Percentiles rank a stretch among this genome's conserved stretches.
phyloP scores from a whole-genome alignment of 92 coral and sea anemone genomes.

The Pocillopora meandrina region DNA sequence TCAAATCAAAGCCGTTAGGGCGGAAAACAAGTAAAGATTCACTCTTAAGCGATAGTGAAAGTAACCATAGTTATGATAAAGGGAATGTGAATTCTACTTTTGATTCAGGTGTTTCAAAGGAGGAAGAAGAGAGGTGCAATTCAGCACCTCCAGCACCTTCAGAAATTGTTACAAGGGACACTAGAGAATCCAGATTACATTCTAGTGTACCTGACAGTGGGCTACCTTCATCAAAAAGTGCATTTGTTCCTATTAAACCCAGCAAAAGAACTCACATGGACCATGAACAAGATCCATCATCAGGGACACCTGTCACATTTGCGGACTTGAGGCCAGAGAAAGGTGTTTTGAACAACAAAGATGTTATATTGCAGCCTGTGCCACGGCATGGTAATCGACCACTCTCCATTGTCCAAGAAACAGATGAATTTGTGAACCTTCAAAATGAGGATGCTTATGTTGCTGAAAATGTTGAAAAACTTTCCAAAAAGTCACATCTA shows the following conservation, averaged over 20 bases:
- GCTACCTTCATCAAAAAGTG: conserved; percentile 38
- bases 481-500: conserved; percentile 13
- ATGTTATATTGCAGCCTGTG: conserved; percentile 14
- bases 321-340: conserved; percentile 36
- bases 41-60: conserved; percentile 55
- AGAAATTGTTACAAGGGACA: conserved; percentile 14
- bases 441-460: conserved; percentile 37
- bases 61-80: conserved; percentile 25
- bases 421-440: conserved; percentile 56
- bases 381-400: conserved; percentile 56
- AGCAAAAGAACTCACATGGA: conserved; percentile 5
- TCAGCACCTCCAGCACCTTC: conserved; percentile 37
- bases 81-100: conserved; percentile 22
- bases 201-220: conserved; percentile 34
- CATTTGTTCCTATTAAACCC: conserved; percentile 35
- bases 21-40: conserved; percentile 39
- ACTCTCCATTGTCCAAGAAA: conserved; percentile 78
- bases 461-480: conserved; percentile 23
- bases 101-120: conserved; percentile 18
- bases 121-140: conserved; percentile 15
- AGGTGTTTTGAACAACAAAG: conserved; percentile 14
- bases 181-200: conserved; percentile 31
- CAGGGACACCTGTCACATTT: conserved; percentile 11
- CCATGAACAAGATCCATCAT: conserved; percentile 22
- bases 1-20: conserved; percentile 61